These are phyloP conservation scores for Pollimyrus isidori DNA, from an alignment of 2,113 vertebrate genomes.

Conservation along the genomic window DNA sequence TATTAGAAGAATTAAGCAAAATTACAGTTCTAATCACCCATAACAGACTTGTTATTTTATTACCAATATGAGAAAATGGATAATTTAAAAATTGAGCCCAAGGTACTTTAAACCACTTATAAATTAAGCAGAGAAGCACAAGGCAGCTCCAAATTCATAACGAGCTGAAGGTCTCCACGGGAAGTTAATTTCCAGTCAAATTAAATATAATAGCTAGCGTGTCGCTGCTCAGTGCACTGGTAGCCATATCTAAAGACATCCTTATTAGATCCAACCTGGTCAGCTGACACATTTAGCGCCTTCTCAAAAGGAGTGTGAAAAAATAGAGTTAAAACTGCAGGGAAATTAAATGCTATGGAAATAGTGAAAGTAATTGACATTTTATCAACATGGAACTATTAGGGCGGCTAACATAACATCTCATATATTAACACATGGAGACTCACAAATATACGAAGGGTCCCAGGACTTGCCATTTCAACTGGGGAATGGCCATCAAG, in stretches of 20 bases:
- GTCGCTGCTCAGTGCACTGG: neutral
- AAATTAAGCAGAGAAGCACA: neutral
- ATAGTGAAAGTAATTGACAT: neutral
- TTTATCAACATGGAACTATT: neutral
- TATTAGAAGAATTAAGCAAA: neutral
- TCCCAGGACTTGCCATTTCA: neutral
- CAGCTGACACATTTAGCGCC: neutral
- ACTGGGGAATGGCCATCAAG: neutral
- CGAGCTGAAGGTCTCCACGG: slow-evolving; percentile 1
- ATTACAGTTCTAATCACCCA: neutral
- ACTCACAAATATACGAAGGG: too few relatives aligned
- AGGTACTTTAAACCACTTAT: slow-evolving; percentile 3
- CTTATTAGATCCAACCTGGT: neutral
- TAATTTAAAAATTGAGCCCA: neutral
- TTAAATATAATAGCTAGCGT: slow-evolving; percentile 14
- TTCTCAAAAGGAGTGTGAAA: neutral
- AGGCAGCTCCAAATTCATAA: neutral
- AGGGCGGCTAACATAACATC: neutral
- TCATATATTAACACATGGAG: neutral
- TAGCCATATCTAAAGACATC: neutral
- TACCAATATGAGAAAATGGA: slow-evolving; percentile 2
- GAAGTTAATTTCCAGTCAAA: slow-evolving; percentile 14
- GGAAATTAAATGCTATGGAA: neutral
- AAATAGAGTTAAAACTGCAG: neutral
- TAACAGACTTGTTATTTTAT: slow-evolving; percentile 8